These are phyloP conservation scores for Diarsia brunnea DNA, from an alignment of 2,888 invertebrate species.

Conservation along the genomic window DNA sequence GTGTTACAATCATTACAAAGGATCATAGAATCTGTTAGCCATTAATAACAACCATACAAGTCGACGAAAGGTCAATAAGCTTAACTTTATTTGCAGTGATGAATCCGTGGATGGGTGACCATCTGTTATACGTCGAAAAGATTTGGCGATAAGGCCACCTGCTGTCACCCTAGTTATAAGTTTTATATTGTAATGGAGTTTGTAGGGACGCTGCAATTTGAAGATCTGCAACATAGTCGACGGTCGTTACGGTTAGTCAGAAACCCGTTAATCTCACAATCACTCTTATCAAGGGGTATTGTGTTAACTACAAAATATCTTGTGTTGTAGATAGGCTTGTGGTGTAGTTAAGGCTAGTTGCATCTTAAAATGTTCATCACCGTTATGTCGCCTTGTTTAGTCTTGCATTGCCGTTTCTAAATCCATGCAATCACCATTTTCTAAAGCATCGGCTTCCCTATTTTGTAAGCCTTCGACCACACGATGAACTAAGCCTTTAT, in stretches of 20 bases:
- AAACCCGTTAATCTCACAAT: background rate
- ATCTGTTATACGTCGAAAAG: background rate
- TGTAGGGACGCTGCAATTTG: background rate
- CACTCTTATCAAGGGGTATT: background rate
- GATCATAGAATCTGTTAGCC: background rate
- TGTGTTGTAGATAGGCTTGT: background rate
- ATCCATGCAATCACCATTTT: background rate
- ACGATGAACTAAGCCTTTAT: constrained; percentile 13
- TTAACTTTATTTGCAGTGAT: background rate
- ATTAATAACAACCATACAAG: background rate
- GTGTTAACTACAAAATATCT: background rate
- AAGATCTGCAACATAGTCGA: background rate
- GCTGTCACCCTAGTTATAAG: background rate
- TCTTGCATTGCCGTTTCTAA: background rate
- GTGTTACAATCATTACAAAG: background rate
- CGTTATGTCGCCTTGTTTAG: background rate
- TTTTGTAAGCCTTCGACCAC: background rate
- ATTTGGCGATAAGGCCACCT: background rate
- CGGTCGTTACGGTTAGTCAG: background rate
- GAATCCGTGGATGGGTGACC: background rate
- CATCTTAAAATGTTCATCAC: background rate
- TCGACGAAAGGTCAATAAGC: background rate
- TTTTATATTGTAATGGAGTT: background rate
- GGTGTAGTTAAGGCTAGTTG: background rate
- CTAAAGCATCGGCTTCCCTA: background rate